Evolutionary conservation across 1,140 invertebrate genomes (phyloP), one percentile per base, ranked within the genome.

Genomic region (Nautilus pompilius): DNA sequence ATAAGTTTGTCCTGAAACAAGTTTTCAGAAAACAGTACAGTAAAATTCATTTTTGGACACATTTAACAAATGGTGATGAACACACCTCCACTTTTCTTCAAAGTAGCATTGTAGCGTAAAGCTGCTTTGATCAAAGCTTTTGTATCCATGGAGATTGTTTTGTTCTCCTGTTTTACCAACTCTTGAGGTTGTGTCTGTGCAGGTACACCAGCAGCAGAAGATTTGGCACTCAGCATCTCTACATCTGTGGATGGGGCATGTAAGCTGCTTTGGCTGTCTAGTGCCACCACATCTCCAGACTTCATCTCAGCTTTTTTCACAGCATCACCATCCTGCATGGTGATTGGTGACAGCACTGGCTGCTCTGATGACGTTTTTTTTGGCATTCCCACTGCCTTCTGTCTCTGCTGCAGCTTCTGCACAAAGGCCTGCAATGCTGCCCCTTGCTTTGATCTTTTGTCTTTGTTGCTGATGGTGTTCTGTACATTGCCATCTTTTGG

Each of bases 141-240:
- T 8, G 78, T 76, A 61, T 78, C 76, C 29, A 70, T 68, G 26
- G 76, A 79, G 17, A 79, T 76, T 32, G 74, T 79, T 30, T 71
- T 70, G 10, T 62, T 61, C 30, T 71, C 66, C 4, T 63, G 41
- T 48, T 65, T 63, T 26, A 15, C 17, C 10, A 17, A 6, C 3
- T 8, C 17, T 6, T 6, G 5, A 8, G 26, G 24, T 5, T 53
- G 49, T 6, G 5, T 0, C 1, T 53, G 3, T 0, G n/a, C 5
- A 10, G 5, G n/a, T 20, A 24, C 10, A 49, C n/a, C n/a, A 20
- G 34, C 59, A 26, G 28, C 36, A 13, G 64, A 67, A 5, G 68
- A 72, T 61, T 77, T 75, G 0, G 79, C 79, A 69, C 79, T 81
- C 5, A 78, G 64, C 79, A 81, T 81, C 65, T 80, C 78, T 26